These are phyloP conservation scores for Synchiropus splendidus DNA, from an alignment of 2,113 vertebrate genomes.

Conservation along the genomic window DNA sequence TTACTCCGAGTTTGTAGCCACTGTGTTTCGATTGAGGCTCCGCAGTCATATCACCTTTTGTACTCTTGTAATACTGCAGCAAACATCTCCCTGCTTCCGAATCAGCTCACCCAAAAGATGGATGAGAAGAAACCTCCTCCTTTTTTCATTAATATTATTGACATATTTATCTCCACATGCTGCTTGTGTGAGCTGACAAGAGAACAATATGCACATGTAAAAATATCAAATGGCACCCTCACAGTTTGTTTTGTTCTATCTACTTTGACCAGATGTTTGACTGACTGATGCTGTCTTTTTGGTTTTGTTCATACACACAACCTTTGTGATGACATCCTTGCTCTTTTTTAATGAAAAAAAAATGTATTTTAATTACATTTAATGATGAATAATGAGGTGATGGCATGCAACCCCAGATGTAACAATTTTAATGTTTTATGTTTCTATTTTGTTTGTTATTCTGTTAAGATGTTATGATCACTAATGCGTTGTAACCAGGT, in stretches of 20 bases:
- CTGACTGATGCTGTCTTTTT: slow-evolving; percentile 47
- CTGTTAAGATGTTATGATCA: slow-evolving; percentile 67
- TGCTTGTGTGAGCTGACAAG: slow-evolving; percentile 66
- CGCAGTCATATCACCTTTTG: slow-evolving; percentile 42
- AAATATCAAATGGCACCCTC: slow-evolving; percentile 56
- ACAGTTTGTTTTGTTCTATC: slow-evolving; percentile 46
- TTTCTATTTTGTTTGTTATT: slow-evolving; percentile 49
- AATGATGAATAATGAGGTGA: slow-evolving; percentile 69
- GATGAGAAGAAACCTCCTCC: slow-evolving; percentile 31
- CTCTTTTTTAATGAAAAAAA: slow-evolving; percentile 63
- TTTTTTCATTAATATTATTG: slow-evolving; percentile 50
- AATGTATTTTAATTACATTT: slow-evolving; percentile 73
- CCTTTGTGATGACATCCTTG: slow-evolving; percentile 65
- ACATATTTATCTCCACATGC: slow-evolving; percentile 67
- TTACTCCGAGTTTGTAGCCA: slow-evolving; percentile 25
- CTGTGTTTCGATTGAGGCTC: slow-evolving; percentile 42
- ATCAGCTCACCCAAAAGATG: slow-evolving; percentile 45
- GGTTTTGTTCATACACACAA: slow-evolving; percentile 45
- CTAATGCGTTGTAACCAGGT: slow-evolving; percentile 69
- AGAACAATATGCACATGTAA: slow-evolving; percentile 72
- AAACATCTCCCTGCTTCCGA: slow-evolving; percentile 28
- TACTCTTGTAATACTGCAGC: slow-evolving; percentile 39
- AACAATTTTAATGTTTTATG: slow-evolving; percentile 62
- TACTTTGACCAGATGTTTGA: slow-evolving; percentile 51
- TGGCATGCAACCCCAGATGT: slow-evolving; percentile 73